Evolutionary conservation across 2,113 vertebrate genomes (phyloP).

Genomic region (Cardinalis cardinalis): DNA sequence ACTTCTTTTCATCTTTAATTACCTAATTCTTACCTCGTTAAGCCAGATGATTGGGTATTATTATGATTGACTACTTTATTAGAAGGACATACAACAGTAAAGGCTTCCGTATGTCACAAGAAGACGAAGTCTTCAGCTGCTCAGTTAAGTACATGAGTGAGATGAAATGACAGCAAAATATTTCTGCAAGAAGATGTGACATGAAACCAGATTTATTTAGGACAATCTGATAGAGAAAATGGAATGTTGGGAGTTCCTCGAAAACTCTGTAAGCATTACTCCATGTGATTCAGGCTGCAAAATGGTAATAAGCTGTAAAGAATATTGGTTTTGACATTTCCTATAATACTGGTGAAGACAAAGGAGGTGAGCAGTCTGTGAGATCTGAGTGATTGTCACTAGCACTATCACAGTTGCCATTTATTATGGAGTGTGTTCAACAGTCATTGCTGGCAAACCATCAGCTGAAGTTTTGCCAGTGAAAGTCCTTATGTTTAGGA

Average conservation of each 20-base stretch:
- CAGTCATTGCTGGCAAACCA: not conserved
- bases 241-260: constrained; percentile 48
- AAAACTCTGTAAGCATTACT: constrained; percentile 38
- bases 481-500: not conserved
- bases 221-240: constrained; percentile 63
- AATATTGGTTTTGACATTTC: constrained; percentile 44
- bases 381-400: constrained; percentile 24
- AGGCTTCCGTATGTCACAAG: not conserved
- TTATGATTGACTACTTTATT: constrained; percentile 45
- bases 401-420: not conserved
- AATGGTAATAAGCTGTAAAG: constrained; percentile 22
- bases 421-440: not conserved
- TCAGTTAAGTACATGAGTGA: constrained; percentile 18
- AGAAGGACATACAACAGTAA: not conserved
- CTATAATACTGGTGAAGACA: constrained; percentile 31
- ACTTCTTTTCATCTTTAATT: constrained; percentile 37
- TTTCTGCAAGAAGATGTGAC: constrained; percentile 14
- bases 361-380: constrained; percentile 46
- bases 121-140: constrained; percentile 3
- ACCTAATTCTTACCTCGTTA: constrained; percentile 54
- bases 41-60: constrained; percentile 39
- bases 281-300: constrained; percentile 23
- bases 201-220: constrained; percentile 62
- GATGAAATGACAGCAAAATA: not conserved
- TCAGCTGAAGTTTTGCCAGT: not conserved